Evolutionary conservation across 1,140 invertebrate genomes (phyloP).

Genomic region (Linepithema humile): DNA sequence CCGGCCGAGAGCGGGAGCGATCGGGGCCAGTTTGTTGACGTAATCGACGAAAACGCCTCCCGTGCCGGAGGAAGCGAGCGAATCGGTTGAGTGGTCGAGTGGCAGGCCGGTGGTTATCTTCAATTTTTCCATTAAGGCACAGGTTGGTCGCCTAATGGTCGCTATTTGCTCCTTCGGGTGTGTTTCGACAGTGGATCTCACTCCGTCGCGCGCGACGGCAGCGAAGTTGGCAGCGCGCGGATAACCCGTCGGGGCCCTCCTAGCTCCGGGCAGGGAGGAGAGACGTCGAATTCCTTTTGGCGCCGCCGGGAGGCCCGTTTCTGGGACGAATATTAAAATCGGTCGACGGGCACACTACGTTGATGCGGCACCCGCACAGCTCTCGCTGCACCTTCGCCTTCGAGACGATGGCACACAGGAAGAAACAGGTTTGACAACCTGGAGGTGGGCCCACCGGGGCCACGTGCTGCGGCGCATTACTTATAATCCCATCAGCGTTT

Average conservation of each 20-base stretch:
- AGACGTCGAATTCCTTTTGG: constrained; percentile 38
- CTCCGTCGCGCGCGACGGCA: constrained; percentile 28
- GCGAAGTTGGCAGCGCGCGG: background rate
- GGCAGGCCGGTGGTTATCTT: constrained; percentile 75
- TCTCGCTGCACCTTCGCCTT: constrained; percentile 71
- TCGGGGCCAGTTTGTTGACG: constrained; percentile 72
- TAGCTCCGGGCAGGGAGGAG: too few relatives aligned
- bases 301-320: constrained; percentile 43
- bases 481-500: constrained; percentile 73
- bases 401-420: constrained; percentile 73
- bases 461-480: constrained; percentile 82
- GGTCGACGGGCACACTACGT: constrained; percentile 63
- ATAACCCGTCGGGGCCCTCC: background rate
- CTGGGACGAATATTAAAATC: constrained; percentile 67
- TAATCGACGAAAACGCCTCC: constrained; percentile 73
- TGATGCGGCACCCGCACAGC: constrained; percentile 72
- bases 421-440: constrained; percentile 84
- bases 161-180: constrained; percentile 70
- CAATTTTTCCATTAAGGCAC: constrained; percentile 77
- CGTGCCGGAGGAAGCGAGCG: constrained; percentile 46
- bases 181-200: constrained; percentile 71
- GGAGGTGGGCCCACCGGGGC: constrained; percentile 79
- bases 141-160: constrained; percentile 76
- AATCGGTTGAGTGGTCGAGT: constrained; percentile 73
- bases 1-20: constrained; percentile 52